Evolutionary conservation across 2,888 invertebrate species (phyloP).

Genomic region (Leptinotarsa rubiginosa): DNA sequence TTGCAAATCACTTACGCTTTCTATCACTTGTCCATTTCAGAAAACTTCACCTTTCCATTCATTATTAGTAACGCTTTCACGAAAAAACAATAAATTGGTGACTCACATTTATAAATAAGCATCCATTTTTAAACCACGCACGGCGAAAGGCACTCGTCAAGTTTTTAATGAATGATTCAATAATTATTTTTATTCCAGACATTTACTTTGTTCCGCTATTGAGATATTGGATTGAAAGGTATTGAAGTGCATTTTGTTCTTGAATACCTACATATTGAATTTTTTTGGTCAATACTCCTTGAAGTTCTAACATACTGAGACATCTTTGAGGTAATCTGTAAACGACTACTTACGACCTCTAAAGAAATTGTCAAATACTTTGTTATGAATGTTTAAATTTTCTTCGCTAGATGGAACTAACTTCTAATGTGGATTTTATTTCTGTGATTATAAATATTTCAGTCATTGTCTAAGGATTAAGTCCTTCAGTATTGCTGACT

Average conservation of each 20-base stretch:
- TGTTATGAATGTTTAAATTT: not conserved
- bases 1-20: constrained; percentile 7
- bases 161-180: not conserved
- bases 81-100: constrained; percentile 52
- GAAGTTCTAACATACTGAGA: constrained; percentile 10
- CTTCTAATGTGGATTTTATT: not conserved
- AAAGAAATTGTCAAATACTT: not conserved
- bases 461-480: too few relatives aligned
- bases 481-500: too few relatives aligned
- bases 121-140: constrained; percentile 50
- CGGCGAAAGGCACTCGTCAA: constrained; percentile 8
- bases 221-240: constrained; percentile 6
- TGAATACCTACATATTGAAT: constrained; percentile 44
- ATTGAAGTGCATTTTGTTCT: constrained; percentile 33
- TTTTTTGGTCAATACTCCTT: constrained; percentile 34
- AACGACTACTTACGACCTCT: not conserved
- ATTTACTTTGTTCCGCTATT: not conserved
- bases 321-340: constrained; percentile 23
- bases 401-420: not conserved
- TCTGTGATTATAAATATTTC: not conserved
- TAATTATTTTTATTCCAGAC: not conserved
- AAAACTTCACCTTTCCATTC: constrained; percentile 34
- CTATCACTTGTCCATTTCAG: constrained; percentile 23
- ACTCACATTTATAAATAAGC: constrained; percentile 55
- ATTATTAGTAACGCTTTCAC: constrained; percentile 37